Evolutionary conservation across 2,888 invertebrate species (phyloP).

Genomic region (Euphydryas editha): DNA sequence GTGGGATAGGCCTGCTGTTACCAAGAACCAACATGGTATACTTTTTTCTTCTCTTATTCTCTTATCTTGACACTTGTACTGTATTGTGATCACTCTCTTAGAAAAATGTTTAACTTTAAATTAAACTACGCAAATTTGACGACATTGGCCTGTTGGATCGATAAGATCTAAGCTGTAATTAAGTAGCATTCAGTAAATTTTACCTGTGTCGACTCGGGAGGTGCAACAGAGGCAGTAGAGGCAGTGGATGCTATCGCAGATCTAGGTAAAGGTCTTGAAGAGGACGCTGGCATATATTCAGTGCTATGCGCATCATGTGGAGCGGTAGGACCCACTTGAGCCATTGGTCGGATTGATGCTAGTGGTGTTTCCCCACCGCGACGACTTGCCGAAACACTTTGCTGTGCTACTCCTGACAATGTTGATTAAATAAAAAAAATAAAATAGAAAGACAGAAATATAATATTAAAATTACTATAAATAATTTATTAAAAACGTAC

Average conservation of each 20-base stretch:
- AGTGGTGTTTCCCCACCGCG: conserved; percentile 91
- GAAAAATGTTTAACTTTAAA: too few relatives aligned
- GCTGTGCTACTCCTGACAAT: conserved; percentile 69
- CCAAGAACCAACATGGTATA: too few relatives aligned
- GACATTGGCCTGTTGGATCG: background rate
- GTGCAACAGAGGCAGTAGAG: conserved; percentile 84
- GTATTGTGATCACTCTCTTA: too few relatives aligned
- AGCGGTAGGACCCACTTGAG: conserved; percentile 92
- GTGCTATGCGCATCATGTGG: conserved; percentile 85
- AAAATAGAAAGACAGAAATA: background rate
- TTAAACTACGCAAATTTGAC: too few relatives aligned
- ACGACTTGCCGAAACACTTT: conserved; percentile 82
- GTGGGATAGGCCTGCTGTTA: too few relatives aligned
- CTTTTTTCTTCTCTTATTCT: too few relatives aligned
- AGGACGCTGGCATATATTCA: conserved; percentile 94
- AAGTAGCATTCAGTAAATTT: background rate
- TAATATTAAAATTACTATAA: background rate
- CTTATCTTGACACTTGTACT: too few relatives aligned
- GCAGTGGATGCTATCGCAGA: conserved; percentile 87
- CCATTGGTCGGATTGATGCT: conserved; percentile 96
- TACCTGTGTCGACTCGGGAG: conserved; percentile 75
- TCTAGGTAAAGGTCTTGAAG: conserved; percentile 84
- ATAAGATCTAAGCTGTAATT: background rate
- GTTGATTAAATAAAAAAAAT: background rate
- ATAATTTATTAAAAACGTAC: conserved; percentile 66